Percentiles rank a stretch among this genome's conserved stretches.
Conservation (phyloP, 2,888 invertebrate genomes). For the Pammene fasciana region DNA sequence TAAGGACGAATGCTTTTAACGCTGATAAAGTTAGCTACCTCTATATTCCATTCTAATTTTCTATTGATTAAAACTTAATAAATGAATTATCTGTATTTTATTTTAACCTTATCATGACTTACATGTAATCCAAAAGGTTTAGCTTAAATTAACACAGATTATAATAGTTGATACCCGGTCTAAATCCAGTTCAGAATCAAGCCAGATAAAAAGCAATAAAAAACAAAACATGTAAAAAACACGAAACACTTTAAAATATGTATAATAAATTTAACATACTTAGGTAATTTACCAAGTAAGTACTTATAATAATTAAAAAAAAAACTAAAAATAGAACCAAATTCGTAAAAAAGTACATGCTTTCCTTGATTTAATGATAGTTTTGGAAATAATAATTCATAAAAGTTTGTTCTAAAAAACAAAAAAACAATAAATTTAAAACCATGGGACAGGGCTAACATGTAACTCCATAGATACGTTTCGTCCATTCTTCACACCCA, state of each 20-base stretch:
- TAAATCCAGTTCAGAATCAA: slow-evolving; percentile 46
- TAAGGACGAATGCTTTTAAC: slow-evolving; percentile 7
- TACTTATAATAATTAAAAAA: slow-evolving; percentile 6
- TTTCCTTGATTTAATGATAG: slow-evolving; percentile 5
- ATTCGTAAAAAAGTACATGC: slow-evolving; percentile 24
- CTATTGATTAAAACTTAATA: slow-evolving; percentile 21
- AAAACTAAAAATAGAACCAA: slow-evolving; percentile 4
- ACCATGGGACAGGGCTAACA: background rate
- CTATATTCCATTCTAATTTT: slow-evolving; percentile 16
- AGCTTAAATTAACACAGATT: slow-evolving; percentile 40
- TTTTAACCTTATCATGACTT: slow-evolving; percentile 24
- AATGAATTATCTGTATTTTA: slow-evolving; percentile 16
- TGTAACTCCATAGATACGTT: too few relatives aligned
- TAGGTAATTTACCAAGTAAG: slow-evolving; percentile 22
- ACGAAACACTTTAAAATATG: slow-evolving; percentile 6
- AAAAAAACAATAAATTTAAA: background rate
- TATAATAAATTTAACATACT: slow-evolving; percentile 24
- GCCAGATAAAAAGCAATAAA: slow-evolving; percentile 25
- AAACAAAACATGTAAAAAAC: slow-evolving; percentile 15
- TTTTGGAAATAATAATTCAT: slow-evolving; percentile 2
- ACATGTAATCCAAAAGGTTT: slow-evolving; percentile 32
- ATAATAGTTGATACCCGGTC: slow-evolving; percentile 58
- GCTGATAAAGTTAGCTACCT: background rate
- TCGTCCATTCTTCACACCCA: too few relatives aligned
- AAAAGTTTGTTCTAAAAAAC: background rate